These are phyloP conservation scores for Cydia pomonella DNA, from an alignment of 1,140 invertebrate species.

Conservation along the genomic window DNA sequence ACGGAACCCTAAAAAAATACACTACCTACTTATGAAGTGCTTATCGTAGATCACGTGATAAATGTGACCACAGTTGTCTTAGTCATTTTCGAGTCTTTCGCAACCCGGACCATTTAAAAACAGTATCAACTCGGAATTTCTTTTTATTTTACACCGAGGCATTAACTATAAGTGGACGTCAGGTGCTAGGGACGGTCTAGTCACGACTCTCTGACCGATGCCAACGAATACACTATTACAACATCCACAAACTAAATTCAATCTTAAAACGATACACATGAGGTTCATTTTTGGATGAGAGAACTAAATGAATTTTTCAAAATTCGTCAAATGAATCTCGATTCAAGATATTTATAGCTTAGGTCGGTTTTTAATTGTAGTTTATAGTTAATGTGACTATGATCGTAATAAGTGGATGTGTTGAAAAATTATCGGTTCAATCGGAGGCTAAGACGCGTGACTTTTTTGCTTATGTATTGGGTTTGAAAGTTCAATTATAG, in stretches of 20 bases:
- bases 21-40: not conserved
- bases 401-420: conserved; percentile 80
- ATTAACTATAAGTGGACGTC: conserved; percentile 70
- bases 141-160: conserved; percentile 55
- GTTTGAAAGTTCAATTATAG: conserved; percentile 54
- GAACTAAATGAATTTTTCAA: conserved; percentile 36
- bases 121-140: conserved; percentile 54
- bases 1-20: no score
- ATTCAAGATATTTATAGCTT: conserved; percentile 39
- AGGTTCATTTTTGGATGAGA: conserved; percentile 37
- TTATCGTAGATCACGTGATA: not conserved
- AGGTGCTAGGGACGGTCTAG: conserved; percentile 71
- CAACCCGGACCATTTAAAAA: conserved; percentile 40
- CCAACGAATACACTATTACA: conserved; percentile 57
- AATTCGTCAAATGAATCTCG: conserved; percentile 33
- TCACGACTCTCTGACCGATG: conserved; percentile 78
- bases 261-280: conserved; percentile 40
- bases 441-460: conserved; percentile 77
- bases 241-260: conserved; percentile 38
- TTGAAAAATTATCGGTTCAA: conserved; percentile 80
- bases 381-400: conserved; percentile 74
- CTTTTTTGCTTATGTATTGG: conserved; percentile 77
- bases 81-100: conserved; percentile 21
- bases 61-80: not conserved
- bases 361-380: conserved; percentile 51